These are phyloP conservation scores for Zelleria hepariella DNA, from an alignment of 2,888 invertebrate genomes.

Conservation along the genomic window DNA sequence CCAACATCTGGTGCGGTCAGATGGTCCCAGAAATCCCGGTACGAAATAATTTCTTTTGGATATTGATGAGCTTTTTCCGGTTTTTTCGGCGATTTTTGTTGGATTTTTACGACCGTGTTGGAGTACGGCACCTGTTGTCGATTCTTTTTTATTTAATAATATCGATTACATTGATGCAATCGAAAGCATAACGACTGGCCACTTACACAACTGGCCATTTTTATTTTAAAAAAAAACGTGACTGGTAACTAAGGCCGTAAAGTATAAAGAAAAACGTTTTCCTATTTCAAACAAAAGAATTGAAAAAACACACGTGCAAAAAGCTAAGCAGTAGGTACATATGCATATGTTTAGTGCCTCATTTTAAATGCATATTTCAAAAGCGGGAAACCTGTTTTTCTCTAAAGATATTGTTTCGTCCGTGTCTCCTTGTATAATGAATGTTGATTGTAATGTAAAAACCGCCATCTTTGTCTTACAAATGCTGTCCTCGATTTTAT, in stretches of 20 bases:
- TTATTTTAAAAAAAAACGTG: neutral
- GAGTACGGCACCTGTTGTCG: conserved; percentile 30
- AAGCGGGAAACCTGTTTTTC: conserved; percentile 62
- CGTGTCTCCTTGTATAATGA: conserved; percentile 45
- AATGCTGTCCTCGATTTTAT: conserved; percentile 51
- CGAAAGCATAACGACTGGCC: neutral
- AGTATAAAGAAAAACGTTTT: neutral
- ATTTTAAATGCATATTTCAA: conserved; percentile 33
- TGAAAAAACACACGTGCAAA: conserved; percentile 11
- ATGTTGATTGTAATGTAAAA: conserved; percentile 61
- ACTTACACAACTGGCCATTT: neutral
- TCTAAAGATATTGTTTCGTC: conserved; percentile 48
- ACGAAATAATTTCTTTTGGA: conserved; percentile 35
- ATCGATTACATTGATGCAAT: too few species aligned
- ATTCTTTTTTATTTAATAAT: conserved; percentile 10
- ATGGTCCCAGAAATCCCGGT: conserved; percentile 35
- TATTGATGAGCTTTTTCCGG: conserved; percentile 45
- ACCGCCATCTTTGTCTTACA: conserved; percentile 60
- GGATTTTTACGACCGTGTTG: conserved; percentile 27
- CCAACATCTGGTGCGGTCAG: conserved; percentile 39
- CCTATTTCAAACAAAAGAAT: conserved; percentile 4
- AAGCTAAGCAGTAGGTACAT: neutral
- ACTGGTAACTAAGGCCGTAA: neutral
- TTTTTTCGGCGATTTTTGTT: conserved; percentile 27
- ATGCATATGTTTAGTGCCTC: conserved; percentile 2